A percentile compares a stretch with the other conserved stretches of the same genome.
phyloP scores from a whole-genome alignment of 2,113 vertebrate genomes.

The Argyrosomus japonicus region DNA sequence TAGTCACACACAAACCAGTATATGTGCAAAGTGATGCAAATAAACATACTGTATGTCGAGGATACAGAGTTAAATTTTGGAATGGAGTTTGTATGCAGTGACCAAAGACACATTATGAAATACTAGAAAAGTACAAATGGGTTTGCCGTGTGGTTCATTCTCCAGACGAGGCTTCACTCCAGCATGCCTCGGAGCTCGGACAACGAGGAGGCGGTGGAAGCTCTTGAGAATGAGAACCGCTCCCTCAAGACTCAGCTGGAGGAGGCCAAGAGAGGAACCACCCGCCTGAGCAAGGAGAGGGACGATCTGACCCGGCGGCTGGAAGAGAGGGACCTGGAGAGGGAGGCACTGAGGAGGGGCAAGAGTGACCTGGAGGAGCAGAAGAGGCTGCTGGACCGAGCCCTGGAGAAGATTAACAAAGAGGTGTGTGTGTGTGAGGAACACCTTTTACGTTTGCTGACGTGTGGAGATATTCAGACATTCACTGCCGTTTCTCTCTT shows the following conservation, averaged over 20 bases:
- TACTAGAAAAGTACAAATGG: neutral
- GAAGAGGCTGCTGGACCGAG: slow-evolving; percentile 89
- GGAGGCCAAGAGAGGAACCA: slow-evolving; percentile 79
- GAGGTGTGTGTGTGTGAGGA: slow-evolving; percentile 71
- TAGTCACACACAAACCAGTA: slow-evolving; percentile 5
- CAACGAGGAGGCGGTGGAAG: slow-evolving; percentile 80
- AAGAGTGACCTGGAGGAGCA: slow-evolving; percentile 93
- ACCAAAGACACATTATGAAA: neutral
- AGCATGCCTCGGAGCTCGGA: slow-evolving; percentile 47
- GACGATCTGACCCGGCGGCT: slow-evolving; percentile 84
- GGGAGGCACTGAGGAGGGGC: slow-evolving; percentile 85
- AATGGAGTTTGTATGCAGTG: neutral
- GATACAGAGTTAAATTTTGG: neutral
- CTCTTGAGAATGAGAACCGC: slow-evolving; percentile 86
- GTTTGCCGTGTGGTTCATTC: neutral
- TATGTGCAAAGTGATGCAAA: neutral
- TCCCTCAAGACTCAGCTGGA: slow-evolving; percentile 88
- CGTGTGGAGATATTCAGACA: neutral
- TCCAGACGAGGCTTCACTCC: slow-evolving; percentile 74
- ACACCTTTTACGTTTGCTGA: neutral
- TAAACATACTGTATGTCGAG: neutral
- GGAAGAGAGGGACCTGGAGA: slow-evolving; percentile 90
- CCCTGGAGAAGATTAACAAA: slow-evolving; percentile 85
- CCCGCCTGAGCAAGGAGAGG: slow-evolving; percentile 86
- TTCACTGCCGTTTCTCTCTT: neutral